Evolutionary conservation across 2,113 vertebrate genomes (phyloP).

Genomic region (Hippocampus comes): DNA sequence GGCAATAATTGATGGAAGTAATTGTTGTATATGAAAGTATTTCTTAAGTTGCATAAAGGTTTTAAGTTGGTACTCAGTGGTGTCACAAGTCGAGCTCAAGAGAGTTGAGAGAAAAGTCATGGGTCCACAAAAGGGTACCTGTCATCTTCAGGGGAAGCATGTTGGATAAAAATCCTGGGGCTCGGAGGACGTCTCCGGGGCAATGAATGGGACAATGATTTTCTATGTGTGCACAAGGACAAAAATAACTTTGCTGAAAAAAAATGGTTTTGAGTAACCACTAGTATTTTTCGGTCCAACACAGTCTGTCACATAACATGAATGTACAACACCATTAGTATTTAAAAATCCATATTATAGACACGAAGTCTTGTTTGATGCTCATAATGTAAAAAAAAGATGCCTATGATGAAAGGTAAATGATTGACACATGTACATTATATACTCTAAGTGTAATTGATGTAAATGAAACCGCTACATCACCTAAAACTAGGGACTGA

Average conservation of each 20-base stretch:
- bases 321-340: neutral
- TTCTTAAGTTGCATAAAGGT: neutral
- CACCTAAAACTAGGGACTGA: too few relatives aligned
- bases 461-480: neutral
- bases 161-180: slow-evolving; percentile 98
- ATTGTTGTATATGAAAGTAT: neutral
- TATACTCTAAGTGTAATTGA: too few relatives aligned
- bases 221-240: slow-evolving; percentile 61
- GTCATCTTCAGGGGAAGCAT: slow-evolving; percentile 96
- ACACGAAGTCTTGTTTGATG: neutral
- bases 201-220: slow-evolving; percentile 82
- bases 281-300: neutral
- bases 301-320: neutral
- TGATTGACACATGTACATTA: neutral
- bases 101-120: slow-evolving; percentile 7
- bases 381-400: neutral
- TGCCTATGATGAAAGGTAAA: neutral
- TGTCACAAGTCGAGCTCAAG: slow-evolving; percentile 50
- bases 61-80: slow-evolving; percentile 4
- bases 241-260: slow-evolving; percentile 20
- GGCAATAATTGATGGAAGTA: neutral
- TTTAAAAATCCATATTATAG: neutral
- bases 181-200: slow-evolving; percentile 93
- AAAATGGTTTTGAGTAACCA: neutral
- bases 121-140: slow-evolving; percentile 79